Conservation (phyloP, 2,113 vertebrate species). For the Lagenorhynchus albirostris region DNA sequence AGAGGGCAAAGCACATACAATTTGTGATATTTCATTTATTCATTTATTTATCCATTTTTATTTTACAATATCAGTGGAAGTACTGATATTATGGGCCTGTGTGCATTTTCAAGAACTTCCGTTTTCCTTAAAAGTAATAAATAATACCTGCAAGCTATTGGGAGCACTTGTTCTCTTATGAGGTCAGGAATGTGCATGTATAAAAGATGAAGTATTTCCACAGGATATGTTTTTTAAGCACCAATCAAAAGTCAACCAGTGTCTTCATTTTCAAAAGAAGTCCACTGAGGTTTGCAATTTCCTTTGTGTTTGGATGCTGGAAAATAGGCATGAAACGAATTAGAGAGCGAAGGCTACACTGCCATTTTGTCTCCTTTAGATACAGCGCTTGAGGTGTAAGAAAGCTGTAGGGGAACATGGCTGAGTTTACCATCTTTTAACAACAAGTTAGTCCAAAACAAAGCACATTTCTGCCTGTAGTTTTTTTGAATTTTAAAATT, state of each 20-base stretch:
- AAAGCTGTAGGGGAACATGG: not conserved
- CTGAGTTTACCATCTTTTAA: constrained; percentile 3
- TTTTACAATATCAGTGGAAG: not conserved
- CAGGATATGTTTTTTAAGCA: not conserved
- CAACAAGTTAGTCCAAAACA: not conserved
- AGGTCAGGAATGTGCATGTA: not conserved
- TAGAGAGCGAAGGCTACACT: constrained; percentile 25
- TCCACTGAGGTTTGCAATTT: constrained; percentile 42
- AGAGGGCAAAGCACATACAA: not conserved
- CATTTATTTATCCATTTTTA: not conserved
- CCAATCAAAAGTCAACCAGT: not conserved
- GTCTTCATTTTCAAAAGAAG: constrained; percentile 43
- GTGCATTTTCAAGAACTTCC: not conserved
- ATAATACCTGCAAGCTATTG: not conserved
- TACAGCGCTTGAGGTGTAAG: not conserved
- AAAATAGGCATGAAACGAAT: constrained; percentile 54
- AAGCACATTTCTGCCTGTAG: not conserved
- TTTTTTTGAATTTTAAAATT: constrained; percentile 42
- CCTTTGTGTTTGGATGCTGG: constrained; percentile 5
- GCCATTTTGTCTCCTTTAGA: not conserved
- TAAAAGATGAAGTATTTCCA: constrained; percentile 5
- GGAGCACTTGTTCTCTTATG: not conserved
- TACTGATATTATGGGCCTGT: not conserved
- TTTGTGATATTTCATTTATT: not conserved
- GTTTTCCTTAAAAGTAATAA: not conserved